Conservation (phyloP, 1,140 invertebrate species). For the Papilio polyxenes region DNA sequence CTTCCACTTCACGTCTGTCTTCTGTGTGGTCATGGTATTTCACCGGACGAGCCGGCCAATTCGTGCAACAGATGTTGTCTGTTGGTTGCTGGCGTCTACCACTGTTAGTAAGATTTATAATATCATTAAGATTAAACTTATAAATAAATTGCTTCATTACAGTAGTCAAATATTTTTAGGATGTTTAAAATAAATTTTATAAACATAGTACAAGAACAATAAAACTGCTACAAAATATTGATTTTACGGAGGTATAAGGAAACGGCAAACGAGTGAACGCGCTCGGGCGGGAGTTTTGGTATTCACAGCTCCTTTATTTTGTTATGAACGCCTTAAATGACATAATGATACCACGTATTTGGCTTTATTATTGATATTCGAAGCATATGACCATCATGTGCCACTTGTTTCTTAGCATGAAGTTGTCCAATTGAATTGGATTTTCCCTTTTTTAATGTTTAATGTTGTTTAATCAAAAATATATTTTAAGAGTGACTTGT, state of each 20-base stretch:
- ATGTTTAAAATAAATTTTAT: neutral
- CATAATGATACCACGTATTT: slow-evolving; percentile 46
- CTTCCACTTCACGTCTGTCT: too few species aligned
- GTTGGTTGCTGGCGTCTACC: too few species aligned
- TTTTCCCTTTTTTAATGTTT: slow-evolving; percentile 9
- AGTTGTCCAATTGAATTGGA: slow-evolving; percentile 2
- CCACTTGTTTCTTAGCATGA: slow-evolving; percentile 36
- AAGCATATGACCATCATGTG: slow-evolving; percentile 57
- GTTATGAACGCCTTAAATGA: slow-evolving; percentile 44
- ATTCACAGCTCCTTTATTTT: slow-evolving; percentile 65
- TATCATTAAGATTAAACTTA: too few species aligned
- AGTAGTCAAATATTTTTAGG: too few species aligned
- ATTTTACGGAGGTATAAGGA: neutral
- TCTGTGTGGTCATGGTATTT: too few species aligned
- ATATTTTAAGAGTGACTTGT: neutral
- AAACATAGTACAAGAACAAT: neutral
- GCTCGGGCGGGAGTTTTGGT: slow-evolving; percentile 16
- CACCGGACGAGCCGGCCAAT: too few species aligned
- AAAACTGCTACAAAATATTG: neutral
- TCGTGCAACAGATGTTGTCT: too few species aligned
- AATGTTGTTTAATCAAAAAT: neutral
- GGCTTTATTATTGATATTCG: slow-evolving; percentile 60
- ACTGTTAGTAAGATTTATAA: too few species aligned
- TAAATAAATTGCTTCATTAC: too few species aligned
- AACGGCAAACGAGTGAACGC: neutral